These are phyloP conservation scores for Pissodes strobi DNA, from an alignment of 1,140 invertebrate genomes.

Conservation along the genomic window DNA sequence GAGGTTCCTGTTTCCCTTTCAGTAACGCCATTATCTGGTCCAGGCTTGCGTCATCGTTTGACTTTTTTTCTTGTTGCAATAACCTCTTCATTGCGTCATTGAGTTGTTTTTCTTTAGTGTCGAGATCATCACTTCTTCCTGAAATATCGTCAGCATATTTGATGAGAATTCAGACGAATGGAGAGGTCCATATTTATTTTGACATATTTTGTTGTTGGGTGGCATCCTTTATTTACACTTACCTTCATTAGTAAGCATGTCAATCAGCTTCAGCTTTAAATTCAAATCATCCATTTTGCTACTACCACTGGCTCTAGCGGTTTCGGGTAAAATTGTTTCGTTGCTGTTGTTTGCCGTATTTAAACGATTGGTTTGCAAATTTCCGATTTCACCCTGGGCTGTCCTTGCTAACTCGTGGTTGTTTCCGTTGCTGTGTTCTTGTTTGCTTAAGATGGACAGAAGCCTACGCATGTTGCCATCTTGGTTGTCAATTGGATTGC, in stretches of 20 bases:
- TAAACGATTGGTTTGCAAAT: no score
- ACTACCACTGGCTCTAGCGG: not conserved
- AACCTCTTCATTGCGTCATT: not conserved
- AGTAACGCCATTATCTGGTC: not conserved
- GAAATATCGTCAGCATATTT: no score
- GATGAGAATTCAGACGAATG: no score
- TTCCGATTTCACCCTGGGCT: not conserved
- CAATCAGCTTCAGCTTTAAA: slow-evolving; percentile 4
- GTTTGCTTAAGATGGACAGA: not conserved
- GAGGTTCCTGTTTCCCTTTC: not conserved
- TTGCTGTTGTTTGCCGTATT: no score
- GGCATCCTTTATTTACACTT: no score
- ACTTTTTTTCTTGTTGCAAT: not conserved
- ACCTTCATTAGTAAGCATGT: not conserved
- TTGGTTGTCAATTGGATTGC: not conserved
- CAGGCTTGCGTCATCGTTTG: not conserved
- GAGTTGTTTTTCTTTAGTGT: not conserved
- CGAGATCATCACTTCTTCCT: not conserved
- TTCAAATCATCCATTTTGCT: slow-evolving; percentile 2
- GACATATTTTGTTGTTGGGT: not conserved
- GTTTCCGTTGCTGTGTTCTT: not conserved
- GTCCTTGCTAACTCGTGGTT: not conserved
- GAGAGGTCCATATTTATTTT: not conserved
- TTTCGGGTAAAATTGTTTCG: not conserved
- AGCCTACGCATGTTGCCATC: not conserved